phyloP scores from a whole-genome alignment of 2,113 vertebrate species.

The Aix galericulata region DNA sequence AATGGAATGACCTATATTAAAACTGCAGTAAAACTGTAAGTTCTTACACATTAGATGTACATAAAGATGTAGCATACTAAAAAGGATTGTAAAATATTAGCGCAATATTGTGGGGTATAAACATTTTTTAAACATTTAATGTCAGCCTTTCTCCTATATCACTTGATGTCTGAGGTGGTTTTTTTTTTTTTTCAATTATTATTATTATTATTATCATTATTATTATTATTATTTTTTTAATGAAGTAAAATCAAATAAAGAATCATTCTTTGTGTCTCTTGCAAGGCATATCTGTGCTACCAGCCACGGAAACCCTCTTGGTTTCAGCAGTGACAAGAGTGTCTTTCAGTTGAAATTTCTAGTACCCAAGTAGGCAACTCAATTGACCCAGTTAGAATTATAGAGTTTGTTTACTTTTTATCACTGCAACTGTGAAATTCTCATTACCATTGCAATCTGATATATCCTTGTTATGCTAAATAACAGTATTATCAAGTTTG shows the following conservation, averaged over 20 bases:
- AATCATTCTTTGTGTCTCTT: neutral
- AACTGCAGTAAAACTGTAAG: neutral
- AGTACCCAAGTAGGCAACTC: neutral
- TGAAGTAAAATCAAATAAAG: neutral
- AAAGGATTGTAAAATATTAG: neutral
- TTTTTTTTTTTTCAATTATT: neutral
- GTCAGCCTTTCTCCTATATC: neutral
- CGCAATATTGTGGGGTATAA: neutral
- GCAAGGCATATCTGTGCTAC: neutral
- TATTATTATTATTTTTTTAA: neutral
- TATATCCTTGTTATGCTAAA: neutral
- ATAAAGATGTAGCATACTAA: neutral
- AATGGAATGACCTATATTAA: neutral
- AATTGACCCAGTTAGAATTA: neutral
- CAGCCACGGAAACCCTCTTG: neutral
- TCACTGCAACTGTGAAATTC: neutral
- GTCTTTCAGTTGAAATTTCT: neutral
- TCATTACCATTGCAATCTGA: neutral
- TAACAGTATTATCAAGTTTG: neutral
- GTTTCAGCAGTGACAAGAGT: neutral
- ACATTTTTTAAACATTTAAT: neutral
- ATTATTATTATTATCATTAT: too few relatives aligned
- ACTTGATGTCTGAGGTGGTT: neutral
- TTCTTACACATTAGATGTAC: neutral
- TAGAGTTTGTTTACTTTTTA: neutral